These are phyloP conservation scores for Temnothorax longispinosus DNA, from an alignment of 1,140 invertebrate species.

Conservation along the genomic window DNA sequence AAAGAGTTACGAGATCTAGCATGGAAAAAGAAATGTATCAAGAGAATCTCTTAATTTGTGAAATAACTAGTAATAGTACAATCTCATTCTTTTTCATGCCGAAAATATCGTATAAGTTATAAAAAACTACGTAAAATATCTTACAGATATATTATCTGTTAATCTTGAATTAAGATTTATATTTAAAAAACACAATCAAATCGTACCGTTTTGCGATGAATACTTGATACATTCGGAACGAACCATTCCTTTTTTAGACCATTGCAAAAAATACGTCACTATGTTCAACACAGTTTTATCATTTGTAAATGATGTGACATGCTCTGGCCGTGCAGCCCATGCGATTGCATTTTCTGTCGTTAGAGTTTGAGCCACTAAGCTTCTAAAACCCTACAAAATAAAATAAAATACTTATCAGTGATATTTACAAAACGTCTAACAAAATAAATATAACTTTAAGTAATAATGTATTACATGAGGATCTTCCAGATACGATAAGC, in stretches of 20 bases:
- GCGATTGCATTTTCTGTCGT: slow-evolving; percentile 92
- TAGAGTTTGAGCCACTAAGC: slow-evolving; percentile 93
- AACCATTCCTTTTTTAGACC: slow-evolving; percentile 57
- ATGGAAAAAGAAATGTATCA: not conserved
- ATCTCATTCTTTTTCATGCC: not conserved
- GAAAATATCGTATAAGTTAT: not conserved
- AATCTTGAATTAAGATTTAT: not conserved
- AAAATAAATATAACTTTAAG: not conserved
- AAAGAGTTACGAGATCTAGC: not conserved
- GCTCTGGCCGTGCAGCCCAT: slow-evolving; percentile 88
- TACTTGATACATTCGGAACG: not conserved
- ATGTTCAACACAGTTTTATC: slow-evolving; percentile 89
- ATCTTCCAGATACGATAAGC: slow-evolving; percentile 95
- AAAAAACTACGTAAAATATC: not conserved
- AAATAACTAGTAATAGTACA: not conserved
- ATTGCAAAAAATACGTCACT: slow-evolving; percentile 88
- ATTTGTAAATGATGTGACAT: slow-evolving; percentile 89
- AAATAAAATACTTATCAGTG: slow-evolving; percentile 19
- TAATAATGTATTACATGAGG: slow-evolving; percentile 87
- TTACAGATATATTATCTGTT: not conserved
- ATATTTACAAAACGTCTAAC: not conserved
- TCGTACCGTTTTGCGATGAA: slow-evolving; percentile 36
- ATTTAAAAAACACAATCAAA: not conserved
- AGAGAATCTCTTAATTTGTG: not conserved
- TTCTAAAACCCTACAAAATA: slow-evolving; percentile 89